These are phyloP conservation scores for Podiceps cristatus DNA, from an alignment of 2,113 vertebrate genomes.

Conservation along the genomic window DNA sequence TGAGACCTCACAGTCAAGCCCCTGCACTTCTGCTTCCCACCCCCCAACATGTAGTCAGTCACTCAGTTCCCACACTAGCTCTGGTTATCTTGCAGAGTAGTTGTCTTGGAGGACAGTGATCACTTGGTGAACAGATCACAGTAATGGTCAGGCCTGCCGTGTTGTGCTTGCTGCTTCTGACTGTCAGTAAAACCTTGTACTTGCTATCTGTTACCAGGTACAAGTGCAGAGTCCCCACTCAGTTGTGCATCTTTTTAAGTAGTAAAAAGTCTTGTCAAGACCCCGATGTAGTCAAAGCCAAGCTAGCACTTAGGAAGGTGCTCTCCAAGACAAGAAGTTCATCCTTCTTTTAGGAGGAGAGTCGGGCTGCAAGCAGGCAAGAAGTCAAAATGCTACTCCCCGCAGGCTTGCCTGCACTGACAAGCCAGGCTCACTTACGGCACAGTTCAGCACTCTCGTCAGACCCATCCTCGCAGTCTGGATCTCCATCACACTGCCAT, in stretches of 20 bases:
- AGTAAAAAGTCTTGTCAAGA: not conserved
- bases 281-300: not conserved
- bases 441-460: conserved; percentile 92
- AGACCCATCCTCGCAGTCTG: conserved; percentile 94
- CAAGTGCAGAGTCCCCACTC: not conserved
- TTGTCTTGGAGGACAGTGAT: not conserved
- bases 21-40: not conserved
- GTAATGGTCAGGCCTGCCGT: rapidly evolving
- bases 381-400: not conserved
- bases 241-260: not conserved
- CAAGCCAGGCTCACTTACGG: conserved; percentile 83
- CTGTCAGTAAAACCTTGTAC: not conserved
- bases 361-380: not conserved
- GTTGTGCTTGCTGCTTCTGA: not conserved
- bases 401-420: not conserved
- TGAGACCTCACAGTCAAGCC: not conserved
- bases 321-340: not conserved
- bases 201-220: not conserved
- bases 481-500: conserved; percentile 97
- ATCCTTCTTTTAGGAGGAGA: not conserved
- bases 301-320: not conserved
- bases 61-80: not conserved
- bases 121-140: not conserved
- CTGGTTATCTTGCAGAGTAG: not conserved
- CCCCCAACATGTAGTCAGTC: rapidly evolving